Base-by-base conservation (phyloP, 2,113 vertebrate species). In the rabbit (Oryctolagus cuniculus) region DNA sequence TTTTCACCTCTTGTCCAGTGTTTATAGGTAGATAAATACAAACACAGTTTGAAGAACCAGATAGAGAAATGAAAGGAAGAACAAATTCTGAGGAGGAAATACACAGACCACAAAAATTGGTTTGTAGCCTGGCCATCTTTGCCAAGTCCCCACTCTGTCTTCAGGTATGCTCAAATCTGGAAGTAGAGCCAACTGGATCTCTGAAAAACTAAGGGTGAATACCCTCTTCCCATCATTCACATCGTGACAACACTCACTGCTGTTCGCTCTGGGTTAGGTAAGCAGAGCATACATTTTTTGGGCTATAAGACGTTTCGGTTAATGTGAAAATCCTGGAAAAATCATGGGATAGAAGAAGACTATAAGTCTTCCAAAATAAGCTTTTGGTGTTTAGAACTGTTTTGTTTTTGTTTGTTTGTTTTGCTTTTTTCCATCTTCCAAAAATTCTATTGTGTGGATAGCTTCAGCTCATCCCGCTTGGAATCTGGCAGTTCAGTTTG, bases 371-470 rank as follows among this genome's bases (percentile, higher is more conserved):
- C 66, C 38, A 89, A 94, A 82, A 79, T 79, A 67, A 93, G 27
- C 77, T 89, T 87, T 66, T 16, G 75, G 69, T 64, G 44, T 82
- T 82, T 24, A 70, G 51, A 64, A 21, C 25, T 80, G 2, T 58
- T 4, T 15, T 44, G 44, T 80, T 34, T 63, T 74, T 49, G 44
- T 6, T 44, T 44, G 44, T 44, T 44, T 44, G 44, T 44, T 49
- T 63, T 27, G 29, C 16, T 85, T 92, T 90, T 44, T 17, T 24
- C 6, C 51, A 80, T 80, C 58, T 89, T 77, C n/a, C 34, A 78
- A 87, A 92, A 87, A 87, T 75, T 94, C 25, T 70, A 3, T 90
- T 87, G 34, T 90, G 19, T 25, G 79, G 90, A 51, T 61, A 95
- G 63, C 31, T 93, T 89, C 66, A 80, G 58, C 64, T 90, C 77